Base-by-base conservation (phyloP, 2,797 vertebrate species). In the Melanotaenia pygmaea region DNA sequence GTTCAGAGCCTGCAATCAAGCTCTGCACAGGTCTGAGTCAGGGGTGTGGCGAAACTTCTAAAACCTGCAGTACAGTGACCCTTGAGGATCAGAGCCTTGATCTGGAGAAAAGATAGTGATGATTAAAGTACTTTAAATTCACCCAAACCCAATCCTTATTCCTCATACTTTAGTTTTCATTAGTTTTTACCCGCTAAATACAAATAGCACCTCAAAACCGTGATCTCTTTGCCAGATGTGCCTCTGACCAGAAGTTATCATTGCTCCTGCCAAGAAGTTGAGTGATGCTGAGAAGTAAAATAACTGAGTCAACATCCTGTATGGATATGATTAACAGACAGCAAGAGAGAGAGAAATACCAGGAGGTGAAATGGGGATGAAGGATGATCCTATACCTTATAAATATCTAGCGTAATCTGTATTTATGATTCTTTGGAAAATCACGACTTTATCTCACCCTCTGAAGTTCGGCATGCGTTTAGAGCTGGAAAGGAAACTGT, bases 171-270 rank as follows among this genome's bases (percentile, higher is more conserved):
- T n/a, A 22, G 10, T 26, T 53, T 13, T 54, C 24, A 10, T 54
- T 26, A 14, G 13, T 24, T 13, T 50, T 54, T 54, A 28, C 5
- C 12, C 28, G 12, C 51, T n/a, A 20, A 28, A n/a, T 50, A 3
- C 8, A 16, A 83, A 34, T 6, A 45, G 22, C 50, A n/a, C 72
- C 14, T 77, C 22, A 35, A 53, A 72, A 40, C 61, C 64, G 90
- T 91, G 92, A 94, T 91, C 84, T 93, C 94, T 95, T 93, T 12
- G 64, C 34, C 76, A 94, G 95, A 95, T 95, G 94, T 94, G 93
- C 75, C 54, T 74, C 47, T 53, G 43, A 72, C 79, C 26, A 62
- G 70, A 79, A 70, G 64, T 80, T 71, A 83, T 88, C 85, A 87
- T 92, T 91, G 86, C 86, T 81, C 81, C 76, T 70, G 81, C 74